Evolutionary conservation across 1,140 invertebrate species (phyloP), one percentile per base, ranked within the genome.

Genomic region (Melipona quadrifasciata): DNA sequence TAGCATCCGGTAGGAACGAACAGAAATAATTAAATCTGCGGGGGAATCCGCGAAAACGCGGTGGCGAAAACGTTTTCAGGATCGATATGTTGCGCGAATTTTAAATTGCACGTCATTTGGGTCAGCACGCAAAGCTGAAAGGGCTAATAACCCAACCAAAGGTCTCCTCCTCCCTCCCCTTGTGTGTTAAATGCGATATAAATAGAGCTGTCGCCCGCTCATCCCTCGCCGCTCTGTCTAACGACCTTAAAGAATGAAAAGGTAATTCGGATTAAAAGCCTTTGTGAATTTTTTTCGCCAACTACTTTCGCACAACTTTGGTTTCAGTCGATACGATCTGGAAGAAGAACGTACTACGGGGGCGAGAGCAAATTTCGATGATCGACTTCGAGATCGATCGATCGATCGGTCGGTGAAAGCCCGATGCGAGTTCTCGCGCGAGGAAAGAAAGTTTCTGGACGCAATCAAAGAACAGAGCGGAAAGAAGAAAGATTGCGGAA

Each of bases 91-190:
- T 53, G 51, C 51, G 65, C n/a, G 47, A 55, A 80, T 79, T 84
- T 80, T 34, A 47, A 70, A 57, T 39, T 55, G 31, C 11, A 51
- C 31, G 58, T 74, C 70, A 84, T 80, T 80, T 84, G 68, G 83
- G 83, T 84, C 83, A 73, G 58, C 83, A 80, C 78, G 70, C 83
- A 24, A 80, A 57, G 31, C 78, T 74, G 55, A 74, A 80, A 80
- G 83, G 78, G 78, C 83, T 84, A 84, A 84, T 84, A 84, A 84
- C 83, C 83, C 51, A 84, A 73, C 83, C 51, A 84, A 73, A 74
- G 70, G 68, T 74, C 77, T 73, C 47, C 75, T 39, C 39, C 39
- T 0, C 0, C 6, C 0, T 6, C 39, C 39, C 39, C 6, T 0
- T 58, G 17, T 68, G 78, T 61, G 83, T 80, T 80, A 84, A 84